Conservation (phyloP, 1,140 invertebrate species). For the Dermatophagoides farinae region DNA sequence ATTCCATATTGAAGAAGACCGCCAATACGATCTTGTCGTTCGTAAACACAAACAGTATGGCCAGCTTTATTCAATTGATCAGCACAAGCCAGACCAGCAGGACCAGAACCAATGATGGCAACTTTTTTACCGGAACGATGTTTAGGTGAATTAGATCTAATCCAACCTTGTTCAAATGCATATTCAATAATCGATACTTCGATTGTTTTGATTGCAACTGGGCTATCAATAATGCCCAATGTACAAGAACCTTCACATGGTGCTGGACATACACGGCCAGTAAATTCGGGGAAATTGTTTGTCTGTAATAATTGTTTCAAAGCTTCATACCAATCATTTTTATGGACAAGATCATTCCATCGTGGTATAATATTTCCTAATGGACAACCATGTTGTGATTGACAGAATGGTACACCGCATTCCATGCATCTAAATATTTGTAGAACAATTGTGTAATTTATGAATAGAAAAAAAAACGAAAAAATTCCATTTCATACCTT, state of each 20-base stretch:
- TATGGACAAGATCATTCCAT: slow-evolving; percentile 78
- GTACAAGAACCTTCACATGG: slow-evolving; percentile 97
- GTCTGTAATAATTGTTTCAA: slow-evolving; percentile 83
- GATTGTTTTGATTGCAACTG: slow-evolving; percentile 98
- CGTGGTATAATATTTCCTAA: slow-evolving; percentile 96
- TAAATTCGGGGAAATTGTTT: slow-evolving; percentile 99
- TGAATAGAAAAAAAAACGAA: slow-evolving; percentile 5
- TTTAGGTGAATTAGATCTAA: slow-evolving; percentile 50
- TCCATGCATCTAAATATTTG: slow-evolving; percentile 61
- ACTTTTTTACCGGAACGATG: slow-evolving; percentile 59
- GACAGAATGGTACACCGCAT: slow-evolving; percentile 96
- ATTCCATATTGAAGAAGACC: slow-evolving; percentile 93
- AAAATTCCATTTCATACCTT: neutral
- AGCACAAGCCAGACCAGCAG: slow-evolving; percentile 82
- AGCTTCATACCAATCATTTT: slow-evolving; percentile 89
- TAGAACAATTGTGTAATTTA: slow-evolving; percentile 14
- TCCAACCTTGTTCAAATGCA: slow-evolving; percentile 92
- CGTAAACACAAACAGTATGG: slow-evolving; percentile 79
- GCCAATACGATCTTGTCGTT: slow-evolving; percentile 82
- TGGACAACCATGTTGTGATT: slow-evolving; percentile 87
- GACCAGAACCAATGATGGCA: slow-evolving; percentile 85
- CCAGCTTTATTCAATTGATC: slow-evolving; percentile 89
- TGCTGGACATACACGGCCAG: slow-evolving; percentile 89
- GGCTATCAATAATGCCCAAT: slow-evolving; percentile 76
- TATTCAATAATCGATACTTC: slow-evolving; percentile 97